Evolutionary conservation across 2,888 invertebrate species (phyloP).

Genomic region (Pristionchus entomophagus): DNA sequence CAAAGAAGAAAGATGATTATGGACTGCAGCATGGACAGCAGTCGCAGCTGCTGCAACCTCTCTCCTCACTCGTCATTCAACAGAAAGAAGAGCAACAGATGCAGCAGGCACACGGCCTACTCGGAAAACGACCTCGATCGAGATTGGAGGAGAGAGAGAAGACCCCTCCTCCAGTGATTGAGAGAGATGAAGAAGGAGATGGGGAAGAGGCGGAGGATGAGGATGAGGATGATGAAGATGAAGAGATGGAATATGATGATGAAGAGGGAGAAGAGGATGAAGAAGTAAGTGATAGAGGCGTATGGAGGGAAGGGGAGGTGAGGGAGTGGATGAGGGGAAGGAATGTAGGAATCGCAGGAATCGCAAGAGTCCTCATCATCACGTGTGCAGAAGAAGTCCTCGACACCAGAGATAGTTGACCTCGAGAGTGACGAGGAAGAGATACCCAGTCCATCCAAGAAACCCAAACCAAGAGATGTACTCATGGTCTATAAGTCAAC

Average conservation of each 20-base stretch:
- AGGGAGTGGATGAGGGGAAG: neutral
- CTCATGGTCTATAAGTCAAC: neutral
- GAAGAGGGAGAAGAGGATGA: constrained; percentile 9
- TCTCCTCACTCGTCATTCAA: neutral
- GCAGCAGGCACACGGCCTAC: too few relatives aligned
- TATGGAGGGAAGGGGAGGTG: constrained; percentile 7
- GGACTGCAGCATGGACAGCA: neutral
- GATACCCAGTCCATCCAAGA: constrained; percentile 1
- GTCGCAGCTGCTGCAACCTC: neutral
- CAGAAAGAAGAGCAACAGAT: neutral
- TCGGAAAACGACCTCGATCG: neutral
- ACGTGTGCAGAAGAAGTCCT: neutral
- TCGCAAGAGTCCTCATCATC: neutral
- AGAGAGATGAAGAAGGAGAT: constrained; percentile 45
- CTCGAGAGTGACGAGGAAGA: constrained; percentile 40
- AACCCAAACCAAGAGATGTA: neutral
- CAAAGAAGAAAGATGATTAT: neutral
- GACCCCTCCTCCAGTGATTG: neutral
- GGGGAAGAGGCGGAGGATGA: constrained; percentile 42
- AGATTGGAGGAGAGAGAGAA: neutral
- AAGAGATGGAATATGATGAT: neutral
- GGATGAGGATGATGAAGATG: constrained; percentile 29
- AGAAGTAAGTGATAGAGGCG: neutral
- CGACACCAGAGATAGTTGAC: neutral
- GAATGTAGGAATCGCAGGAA: neutral